Percentiles rank a stretch among this genome's conserved stretches.
Conservation (phyloP, 2,797 vertebrate species). For the Stomatorhinus walkeri region DNA sequence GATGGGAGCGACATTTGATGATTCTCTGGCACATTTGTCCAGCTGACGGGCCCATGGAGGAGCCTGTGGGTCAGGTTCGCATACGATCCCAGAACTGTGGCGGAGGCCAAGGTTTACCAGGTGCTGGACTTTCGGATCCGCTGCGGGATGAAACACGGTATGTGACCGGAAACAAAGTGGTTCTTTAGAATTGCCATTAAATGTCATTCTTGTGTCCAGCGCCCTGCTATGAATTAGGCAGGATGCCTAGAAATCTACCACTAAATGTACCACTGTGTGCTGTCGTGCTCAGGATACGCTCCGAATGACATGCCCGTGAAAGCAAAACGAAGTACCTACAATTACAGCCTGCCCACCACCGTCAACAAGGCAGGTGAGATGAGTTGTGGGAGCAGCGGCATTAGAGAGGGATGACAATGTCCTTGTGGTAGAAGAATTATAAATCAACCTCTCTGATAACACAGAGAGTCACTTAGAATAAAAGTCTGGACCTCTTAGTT, state of each 20-base stretch:
- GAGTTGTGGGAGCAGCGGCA: background rate
- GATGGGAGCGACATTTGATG: background rate
- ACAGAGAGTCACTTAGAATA: too few relatives aligned
- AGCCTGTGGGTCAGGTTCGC: constrained; percentile 89
- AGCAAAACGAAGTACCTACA: constrained; percentile 85
- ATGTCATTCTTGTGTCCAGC: background rate
- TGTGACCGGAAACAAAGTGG: background rate
- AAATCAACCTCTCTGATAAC: too few relatives aligned
- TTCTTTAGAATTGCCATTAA: background rate
- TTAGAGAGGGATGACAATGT: background rate
- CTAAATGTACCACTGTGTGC: background rate
- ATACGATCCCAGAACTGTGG: constrained; percentile 81
- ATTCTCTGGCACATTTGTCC: background rate
- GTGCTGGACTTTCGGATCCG: constrained; percentile 93
- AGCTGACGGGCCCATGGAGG: constrained; percentile 96
- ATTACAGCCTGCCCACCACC: constrained; percentile 83
- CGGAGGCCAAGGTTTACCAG: constrained; percentile 86
- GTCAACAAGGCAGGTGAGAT: constrained; percentile 68
- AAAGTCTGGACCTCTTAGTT: too few relatives aligned
- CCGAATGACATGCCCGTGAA: constrained; percentile 81
- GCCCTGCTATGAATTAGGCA: background rate
- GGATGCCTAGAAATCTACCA: background rate
- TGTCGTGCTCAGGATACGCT: constrained; percentile 62
- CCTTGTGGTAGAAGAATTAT: background rate
- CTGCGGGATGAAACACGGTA: constrained; percentile 86